These are phyloP conservation scores for Andrena hattorfiana DNA, from an alignment of 2,888 invertebrate species.

Conservation along the genomic window DNA sequence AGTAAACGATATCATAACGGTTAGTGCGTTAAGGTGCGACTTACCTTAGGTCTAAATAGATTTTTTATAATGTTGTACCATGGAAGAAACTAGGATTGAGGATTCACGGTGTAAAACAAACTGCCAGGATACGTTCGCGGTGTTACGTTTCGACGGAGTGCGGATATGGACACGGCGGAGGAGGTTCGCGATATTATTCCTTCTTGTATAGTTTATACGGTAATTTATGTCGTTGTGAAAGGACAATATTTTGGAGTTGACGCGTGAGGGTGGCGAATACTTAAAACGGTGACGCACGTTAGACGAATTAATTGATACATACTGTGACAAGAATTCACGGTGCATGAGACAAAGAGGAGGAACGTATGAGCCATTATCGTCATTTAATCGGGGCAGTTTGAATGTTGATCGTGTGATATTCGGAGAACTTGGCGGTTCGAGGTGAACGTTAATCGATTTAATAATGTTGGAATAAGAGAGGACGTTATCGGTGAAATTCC, in stretches of 20 bases:
- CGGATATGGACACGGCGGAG: slow-evolving; percentile 21
- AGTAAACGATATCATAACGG: slow-evolving; percentile 68
- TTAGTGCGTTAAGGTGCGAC: slow-evolving; percentile 64
- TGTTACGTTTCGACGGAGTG: slow-evolving; percentile 35
- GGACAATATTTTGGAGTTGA: slow-evolving; percentile 69
- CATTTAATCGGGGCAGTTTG: slow-evolving; percentile 23
- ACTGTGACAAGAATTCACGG: background rate
- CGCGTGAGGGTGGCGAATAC: slow-evolving; percentile 21
- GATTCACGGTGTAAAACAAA: slow-evolving; percentile 40
- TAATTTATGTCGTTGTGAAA: slow-evolving; percentile 70
- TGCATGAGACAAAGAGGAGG: background rate
- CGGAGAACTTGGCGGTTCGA: slow-evolving; percentile 13
- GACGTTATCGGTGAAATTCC: slow-evolving; percentile 24
- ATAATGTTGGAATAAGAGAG: background rate
- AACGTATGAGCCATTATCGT: slow-evolving; percentile 4
- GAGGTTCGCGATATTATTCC: slow-evolving; percentile 58
- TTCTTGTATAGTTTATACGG: slow-evolving; percentile 68
- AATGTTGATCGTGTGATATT: slow-evolving; percentile 41
- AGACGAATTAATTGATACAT: background rate
- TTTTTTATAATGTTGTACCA: slow-evolving; percentile 72
- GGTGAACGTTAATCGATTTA: slow-evolving; percentile 14
- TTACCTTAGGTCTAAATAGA: slow-evolving; percentile 66
- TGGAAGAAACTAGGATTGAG: slow-evolving; percentile 34
- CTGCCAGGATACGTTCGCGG: slow-evolving; percentile 25
- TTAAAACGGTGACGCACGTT: slow-evolving; percentile 16